Evolutionary conservation across 2,113 vertebrate genomes (phyloP).

Genomic region (Ailuropoda melanoleuca): DNA sequence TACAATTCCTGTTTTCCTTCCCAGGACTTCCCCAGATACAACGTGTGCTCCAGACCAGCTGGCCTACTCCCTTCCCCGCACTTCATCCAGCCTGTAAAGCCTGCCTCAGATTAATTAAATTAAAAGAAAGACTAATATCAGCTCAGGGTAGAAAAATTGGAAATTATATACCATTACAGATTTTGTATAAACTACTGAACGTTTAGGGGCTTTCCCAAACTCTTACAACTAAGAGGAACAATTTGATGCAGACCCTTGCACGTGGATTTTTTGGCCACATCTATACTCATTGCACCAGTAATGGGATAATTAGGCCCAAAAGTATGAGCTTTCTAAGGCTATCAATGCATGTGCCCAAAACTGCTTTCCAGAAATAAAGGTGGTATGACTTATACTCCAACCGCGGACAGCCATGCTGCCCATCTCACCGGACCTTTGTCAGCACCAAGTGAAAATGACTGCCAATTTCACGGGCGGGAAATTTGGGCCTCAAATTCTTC

Average conservation of each 20-base stretch:
- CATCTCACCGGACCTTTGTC: too few relatives aligned
- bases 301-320: neutral
- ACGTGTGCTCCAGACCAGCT: neutral
- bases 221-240: neutral
- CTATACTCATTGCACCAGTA: neutral
- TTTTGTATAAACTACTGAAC: neutral
- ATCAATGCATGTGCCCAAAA: rapidly evolving
- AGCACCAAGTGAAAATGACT: neutral
- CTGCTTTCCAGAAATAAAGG: neutral
- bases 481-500: neutral
- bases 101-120: neutral
- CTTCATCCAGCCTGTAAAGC: neutral
- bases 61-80: neutral
- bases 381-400: neutral
- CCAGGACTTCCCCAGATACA: neutral
- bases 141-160: neutral
- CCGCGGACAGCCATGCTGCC: neutral
- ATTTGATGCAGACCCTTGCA: neutral
- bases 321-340: neutral
- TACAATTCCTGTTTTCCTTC: neutral
- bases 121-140: neutral
- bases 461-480: neutral
- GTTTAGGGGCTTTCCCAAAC: neutral
- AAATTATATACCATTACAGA: neutral
- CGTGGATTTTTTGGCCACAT: neutral